A percentile compares a stretch with the other conserved stretches of the same genome.
Conservation (phyloP, 2,888 invertebrate genomes). For the Orthosia gracilis region DNA sequence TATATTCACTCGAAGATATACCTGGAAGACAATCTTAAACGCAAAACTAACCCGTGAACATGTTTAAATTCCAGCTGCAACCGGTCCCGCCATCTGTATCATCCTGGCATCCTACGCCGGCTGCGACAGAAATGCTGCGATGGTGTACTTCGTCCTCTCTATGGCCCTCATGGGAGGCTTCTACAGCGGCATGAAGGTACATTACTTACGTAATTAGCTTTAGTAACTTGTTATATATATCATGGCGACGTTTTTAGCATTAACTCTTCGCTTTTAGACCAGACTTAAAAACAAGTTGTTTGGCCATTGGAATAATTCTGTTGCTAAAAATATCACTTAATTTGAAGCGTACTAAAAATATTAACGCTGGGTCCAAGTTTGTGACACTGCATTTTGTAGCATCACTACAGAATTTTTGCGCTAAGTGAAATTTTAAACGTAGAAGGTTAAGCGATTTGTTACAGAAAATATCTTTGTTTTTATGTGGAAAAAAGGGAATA, state of each 20-base stretch:
- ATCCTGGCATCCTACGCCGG: conserved; percentile 92
- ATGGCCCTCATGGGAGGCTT: conserved; percentile 94
- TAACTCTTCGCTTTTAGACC: neutral
- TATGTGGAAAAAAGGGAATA: neutral
- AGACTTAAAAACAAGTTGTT: neutral
- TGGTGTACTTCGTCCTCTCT: conserved; percentile 92
- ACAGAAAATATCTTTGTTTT: too few species aligned
- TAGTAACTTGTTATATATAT: neutral
- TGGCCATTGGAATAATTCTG: neutral
- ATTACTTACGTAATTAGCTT: conserved; percentile 78
- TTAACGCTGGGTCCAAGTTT: too few species aligned
- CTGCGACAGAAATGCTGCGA: conserved; percentile 88
- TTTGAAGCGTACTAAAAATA: too few species aligned
- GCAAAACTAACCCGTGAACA: neutral
- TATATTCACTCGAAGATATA: too few species aligned
- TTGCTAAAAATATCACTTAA: neutral
- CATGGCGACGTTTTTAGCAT: neutral
- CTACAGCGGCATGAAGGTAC: conserved; percentile 93
- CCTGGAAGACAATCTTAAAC: too few species aligned
- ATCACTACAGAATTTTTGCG: too few species aligned
- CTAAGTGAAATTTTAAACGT: too few species aligned
- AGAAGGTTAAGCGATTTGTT: too few species aligned
- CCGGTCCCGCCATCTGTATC: conserved; percentile 92
- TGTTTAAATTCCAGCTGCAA: conserved; percentile 87
- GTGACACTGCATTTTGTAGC: too few species aligned